Evolutionary conservation across 2,888 invertebrate species (phyloP).

Genomic region (Hecatera dysodea): DNA sequence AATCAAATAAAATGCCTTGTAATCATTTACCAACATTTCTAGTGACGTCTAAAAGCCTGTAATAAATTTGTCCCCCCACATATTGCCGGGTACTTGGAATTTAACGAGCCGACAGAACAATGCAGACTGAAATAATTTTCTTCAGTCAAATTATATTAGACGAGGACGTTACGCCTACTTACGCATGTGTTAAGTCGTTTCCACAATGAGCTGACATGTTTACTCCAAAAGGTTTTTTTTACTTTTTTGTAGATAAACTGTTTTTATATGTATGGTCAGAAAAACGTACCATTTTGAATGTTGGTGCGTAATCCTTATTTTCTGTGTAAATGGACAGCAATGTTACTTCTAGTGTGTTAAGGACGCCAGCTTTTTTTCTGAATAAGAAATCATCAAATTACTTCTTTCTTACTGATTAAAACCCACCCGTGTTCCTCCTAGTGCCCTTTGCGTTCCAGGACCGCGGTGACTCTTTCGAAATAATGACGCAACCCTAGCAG

Average conservation of each 20-base stretch:
- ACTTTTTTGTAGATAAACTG: neutral
- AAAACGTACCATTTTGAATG: too few relatives aligned
- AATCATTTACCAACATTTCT: neutral
- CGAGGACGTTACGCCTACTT: constrained; percentile 26
- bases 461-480: too few relatives aligned
- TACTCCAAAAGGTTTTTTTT: constrained; percentile 4
- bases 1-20: too few relatives aligned
- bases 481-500: too few relatives aligned
- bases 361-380: too few relatives aligned
- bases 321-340: too few relatives aligned
- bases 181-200: constrained; percentile 1
- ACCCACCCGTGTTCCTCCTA: too few relatives aligned
- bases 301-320: too few relatives aligned
- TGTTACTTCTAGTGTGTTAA: too few relatives aligned
- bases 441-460: too few relatives aligned
- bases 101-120: constrained; percentile 63
- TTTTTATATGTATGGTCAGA: neutral
- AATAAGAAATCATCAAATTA: too few relatives aligned
- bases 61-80: constrained; percentile 40
- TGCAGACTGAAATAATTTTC: constrained; percentile 58
- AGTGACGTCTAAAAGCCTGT: constrained; percentile 6
- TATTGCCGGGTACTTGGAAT: constrained; percentile 48
- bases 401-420: too few relatives aligned
- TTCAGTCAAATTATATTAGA: constrained; percentile 48
- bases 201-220: constrained; percentile 1